phyloP scores from a whole-genome alignment of 2,888 invertebrate genomes.

The Drosophila macrospina region DNA sequence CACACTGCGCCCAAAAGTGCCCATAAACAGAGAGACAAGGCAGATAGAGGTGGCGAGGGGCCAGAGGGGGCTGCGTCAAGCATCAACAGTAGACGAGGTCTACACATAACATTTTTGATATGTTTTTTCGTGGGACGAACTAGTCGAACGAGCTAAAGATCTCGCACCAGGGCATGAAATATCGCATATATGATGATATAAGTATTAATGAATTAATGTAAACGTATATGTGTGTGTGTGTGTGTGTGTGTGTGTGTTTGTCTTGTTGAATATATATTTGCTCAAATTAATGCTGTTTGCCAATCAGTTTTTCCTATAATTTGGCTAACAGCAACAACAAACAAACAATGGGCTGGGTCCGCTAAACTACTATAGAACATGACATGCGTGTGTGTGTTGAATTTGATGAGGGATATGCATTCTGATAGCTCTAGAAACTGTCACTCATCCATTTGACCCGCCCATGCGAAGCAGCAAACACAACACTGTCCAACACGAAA shows the following conservation, averaged over 20 bases:
- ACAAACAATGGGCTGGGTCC: conserved; percentile 21
- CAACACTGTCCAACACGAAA: conserved; percentile 47
- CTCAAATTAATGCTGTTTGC: conserved; percentile 73
- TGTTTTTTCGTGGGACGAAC: conserved; percentile 73
- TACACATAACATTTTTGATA: conserved; percentile 55
- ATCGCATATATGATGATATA: conserved; percentile 51
- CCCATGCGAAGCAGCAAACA: conserved; percentile 27
- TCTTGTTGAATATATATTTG: conserved; percentile 53
- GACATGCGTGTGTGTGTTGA: conserved; percentile 13
- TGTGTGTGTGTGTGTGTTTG: conserved; percentile 8
- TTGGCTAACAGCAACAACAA: conserved; percentile 59
- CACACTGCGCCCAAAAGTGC: conserved; percentile 58
- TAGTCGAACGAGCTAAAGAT: conserved; percentile 75
- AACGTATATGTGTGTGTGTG: conserved; percentile 7
- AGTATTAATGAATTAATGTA: conserved; percentile 23
- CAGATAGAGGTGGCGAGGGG: not conserved
- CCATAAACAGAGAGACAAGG: conserved; percentile 41
- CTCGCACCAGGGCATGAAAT: conserved; percentile 75
- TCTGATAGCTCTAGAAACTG: conserved; percentile 37
- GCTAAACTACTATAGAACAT: conserved; percentile 19
- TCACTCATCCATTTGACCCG: conserved; percentile 52
- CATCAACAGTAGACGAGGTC: conserved; percentile 55
- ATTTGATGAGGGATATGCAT: conserved; percentile 31
- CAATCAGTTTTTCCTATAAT: conserved; percentile 53
- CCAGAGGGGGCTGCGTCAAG: not conserved